Evolutionary conservation across 2,797 vertebrate species (phyloP).

Genomic region (Tenualosa thibaudeaui): DNA sequence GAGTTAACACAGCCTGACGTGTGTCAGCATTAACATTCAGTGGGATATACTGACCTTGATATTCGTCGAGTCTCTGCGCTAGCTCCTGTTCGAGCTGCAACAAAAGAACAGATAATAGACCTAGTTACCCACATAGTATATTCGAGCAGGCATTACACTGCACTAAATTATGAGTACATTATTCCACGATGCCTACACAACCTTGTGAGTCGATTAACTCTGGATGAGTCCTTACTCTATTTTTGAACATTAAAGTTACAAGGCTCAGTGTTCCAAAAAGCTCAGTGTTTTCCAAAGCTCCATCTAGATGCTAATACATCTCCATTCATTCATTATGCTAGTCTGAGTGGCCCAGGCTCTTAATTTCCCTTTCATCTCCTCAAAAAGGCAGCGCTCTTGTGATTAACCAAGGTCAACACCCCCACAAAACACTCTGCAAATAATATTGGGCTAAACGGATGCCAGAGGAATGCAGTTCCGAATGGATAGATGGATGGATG

Average conservation of each 20-base stretch:
- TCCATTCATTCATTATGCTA: background rate
- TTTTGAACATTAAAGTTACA: background rate
- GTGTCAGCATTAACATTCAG: background rate
- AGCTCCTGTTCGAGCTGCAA: conserved; percentile 90
- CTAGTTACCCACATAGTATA: background rate
- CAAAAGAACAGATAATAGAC: conserved; percentile 30
- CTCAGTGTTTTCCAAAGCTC: background rate
- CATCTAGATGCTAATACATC: background rate
- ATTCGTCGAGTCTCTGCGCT: conserved; percentile 87
- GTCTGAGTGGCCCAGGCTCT: background rate
- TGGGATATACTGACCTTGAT: conserved; percentile 80
- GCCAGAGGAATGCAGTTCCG: background rate
- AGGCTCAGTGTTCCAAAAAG: background rate
- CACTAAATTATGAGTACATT: background rate
- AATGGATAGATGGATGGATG: background rate
- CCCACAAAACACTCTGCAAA: background rate
- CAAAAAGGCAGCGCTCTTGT: background rate
- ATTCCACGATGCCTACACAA: background rate
- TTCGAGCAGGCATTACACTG: background rate
- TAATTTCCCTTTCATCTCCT: background rate
- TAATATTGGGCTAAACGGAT: background rate
- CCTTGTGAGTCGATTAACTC: background rate
- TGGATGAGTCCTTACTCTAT: background rate
- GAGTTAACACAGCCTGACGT: background rate
- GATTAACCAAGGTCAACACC: background rate